Base-by-base conservation (phyloP, 2,888 invertebrate genomes). In the Helicoverpa assulta region DNA sequence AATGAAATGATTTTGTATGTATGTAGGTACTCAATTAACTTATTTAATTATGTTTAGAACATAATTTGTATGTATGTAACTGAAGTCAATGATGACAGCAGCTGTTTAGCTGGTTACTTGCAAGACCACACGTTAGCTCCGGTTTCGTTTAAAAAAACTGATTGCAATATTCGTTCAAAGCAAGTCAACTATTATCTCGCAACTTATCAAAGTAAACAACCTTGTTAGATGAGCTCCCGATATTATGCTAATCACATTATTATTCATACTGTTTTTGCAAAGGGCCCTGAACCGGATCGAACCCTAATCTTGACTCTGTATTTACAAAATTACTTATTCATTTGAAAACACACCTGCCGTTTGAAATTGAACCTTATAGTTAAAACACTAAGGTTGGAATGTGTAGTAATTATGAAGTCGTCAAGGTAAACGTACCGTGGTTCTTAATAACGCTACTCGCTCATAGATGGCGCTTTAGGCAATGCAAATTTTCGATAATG, bases 241-340 rank as follows among this genome's bases (percentile, higher is more conserved):
- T 93, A 93, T 94, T 94, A 95, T 95, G 95, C 92, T 92, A 94
- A 95, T 95, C 88, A 88, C 85, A 94, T 95, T 95, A 95, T 95
- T 95, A 95, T 95, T 95, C 95, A 95, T 94, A 92, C 91, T 94
- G 95, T 95, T 94, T 95, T 94, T 93, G 91, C 89, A 91, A 89
- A 95, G 95, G 94, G 95, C 91, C 88, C 87, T 84, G 78, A 84
- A 88, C 86, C 88, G 89, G 86, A 90, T 87, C 87, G 89, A 87
- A 88, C 85, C 92, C 94, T 94, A 94, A 95, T 95, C 94, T 94
- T 87, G 85, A 74, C 87, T 87, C 84, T 82, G 75, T 81, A 85
- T 85, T 86, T 84, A 87, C 92, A 86, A 92, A 83, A 70, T 87
- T 86, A 86, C 67, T 63, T 26, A 77, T 78, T 67, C 86, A 81